Evolutionary conservation across 2,888 invertebrate genomes (phyloP).

Genomic region (Cerastis leucographa): DNA sequence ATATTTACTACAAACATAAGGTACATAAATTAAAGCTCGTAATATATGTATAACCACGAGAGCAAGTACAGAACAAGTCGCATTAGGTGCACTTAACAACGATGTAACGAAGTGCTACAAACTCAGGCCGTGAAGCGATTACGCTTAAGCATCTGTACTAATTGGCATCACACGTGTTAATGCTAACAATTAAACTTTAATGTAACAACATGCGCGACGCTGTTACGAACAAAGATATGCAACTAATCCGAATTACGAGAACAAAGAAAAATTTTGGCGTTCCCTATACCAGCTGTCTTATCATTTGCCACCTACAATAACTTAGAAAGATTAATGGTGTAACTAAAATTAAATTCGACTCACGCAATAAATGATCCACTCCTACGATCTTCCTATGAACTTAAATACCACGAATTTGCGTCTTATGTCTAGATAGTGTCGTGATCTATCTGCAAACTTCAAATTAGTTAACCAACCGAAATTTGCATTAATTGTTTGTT

Average conservation of each 20-base stretch:
- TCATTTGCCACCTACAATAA: constrained; percentile 53
- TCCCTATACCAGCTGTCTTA: constrained; percentile 40
- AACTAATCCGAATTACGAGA: constrained; percentile 20
- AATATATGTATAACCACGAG: constrained; percentile 35
- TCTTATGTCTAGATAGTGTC: constrained; percentile 63
- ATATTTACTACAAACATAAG: not conserved
- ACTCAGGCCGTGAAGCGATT: constrained; percentile 67
- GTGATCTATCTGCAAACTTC: constrained; percentile 74
- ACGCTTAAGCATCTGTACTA: constrained; percentile 68
- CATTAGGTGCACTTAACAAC: constrained; percentile 65
- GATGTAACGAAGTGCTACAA: constrained; percentile 62
- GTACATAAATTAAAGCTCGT: constrained; percentile 32
- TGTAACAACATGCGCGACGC: constrained; percentile 43
- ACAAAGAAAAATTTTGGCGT: constrained; percentile 36
- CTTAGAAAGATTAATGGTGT: constrained; percentile 51
- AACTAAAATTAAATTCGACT: constrained; percentile 56
- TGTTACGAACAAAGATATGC: constrained; percentile 27
- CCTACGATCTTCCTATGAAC: constrained; percentile 41
- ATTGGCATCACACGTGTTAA: constrained; percentile 75
- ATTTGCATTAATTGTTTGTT: constrained; percentile 80
- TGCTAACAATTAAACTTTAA: constrained; percentile 71
- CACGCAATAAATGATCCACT: constrained; percentile 51
- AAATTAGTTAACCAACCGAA: constrained; percentile 79
- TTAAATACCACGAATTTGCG: constrained; percentile 54
- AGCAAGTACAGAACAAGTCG: constrained; percentile 58